Evolutionary conservation across 2,797 vertebrate genomes (phyloP), one percentile per base, ranked within the genome.

Genomic region (Varecia variegata): DNA sequence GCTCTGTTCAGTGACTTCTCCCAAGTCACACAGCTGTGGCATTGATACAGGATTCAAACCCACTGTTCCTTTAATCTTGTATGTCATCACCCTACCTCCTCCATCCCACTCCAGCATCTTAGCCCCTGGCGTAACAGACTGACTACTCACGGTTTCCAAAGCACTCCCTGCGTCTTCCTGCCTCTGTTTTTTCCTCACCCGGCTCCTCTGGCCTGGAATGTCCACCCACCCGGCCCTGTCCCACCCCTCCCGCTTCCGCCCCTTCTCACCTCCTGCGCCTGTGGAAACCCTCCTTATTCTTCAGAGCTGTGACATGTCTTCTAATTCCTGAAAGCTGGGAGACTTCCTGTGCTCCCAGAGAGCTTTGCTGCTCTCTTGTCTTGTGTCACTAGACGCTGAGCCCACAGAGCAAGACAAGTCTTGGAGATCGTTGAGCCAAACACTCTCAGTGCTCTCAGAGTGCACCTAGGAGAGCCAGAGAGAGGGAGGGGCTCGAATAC

Each of bases 111-210:
- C 25, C 54, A 84, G 40, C 12, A 79, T 90, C 50, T 35, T 35
- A 60, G 17, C 21, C 32, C 38, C 35, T 23, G 27, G 4, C 43
- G 0, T 54, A 67, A 88, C 71, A 77, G 43, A 70, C 79, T 71
- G 68, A 84, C 56, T 73, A 30, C 77, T 93, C 62, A 67, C 45
- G 54, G 85, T 92, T 96, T 96, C 93, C 77, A 79, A 52, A 88
- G 81, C 68, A 79, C 23, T 94, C 27, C 35, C n/a, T 65, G 67
- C 2, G 11, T 74, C 84, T 94, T 95, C 56, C 83, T 96, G 79
- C 54, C 32, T 93, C 73, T 43, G n/a, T 56, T 80, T 92, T 93
- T 80, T 38, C 54, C 92, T 95, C 52, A 77, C 50, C 60, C 45
- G 56, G 27, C 15, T 94, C 56, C 60, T 90, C 90, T 56, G 88